Evolutionary conservation across 2,113 vertebrate genomes (phyloP).

Genomic region (Phalacrocorax carbo): DNA sequence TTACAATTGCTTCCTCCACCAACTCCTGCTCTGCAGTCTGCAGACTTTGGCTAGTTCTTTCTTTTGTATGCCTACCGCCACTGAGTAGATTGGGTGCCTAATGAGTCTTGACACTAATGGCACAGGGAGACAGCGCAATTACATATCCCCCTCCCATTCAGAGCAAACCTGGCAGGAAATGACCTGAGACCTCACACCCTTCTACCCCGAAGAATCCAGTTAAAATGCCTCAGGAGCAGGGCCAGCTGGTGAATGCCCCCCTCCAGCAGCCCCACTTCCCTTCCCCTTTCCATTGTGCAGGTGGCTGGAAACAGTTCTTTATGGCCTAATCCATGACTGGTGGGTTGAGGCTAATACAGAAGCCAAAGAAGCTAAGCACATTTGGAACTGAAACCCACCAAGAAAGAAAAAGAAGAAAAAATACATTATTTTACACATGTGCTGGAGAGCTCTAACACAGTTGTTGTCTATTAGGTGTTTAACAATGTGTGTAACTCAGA

Average conservation of each 20-base stretch:
- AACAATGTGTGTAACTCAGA: conserved; percentile 74
- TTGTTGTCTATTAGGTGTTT: conserved; percentile 74
- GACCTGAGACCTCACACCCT: conserved; percentile 74
- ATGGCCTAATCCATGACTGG: conserved; percentile 44
- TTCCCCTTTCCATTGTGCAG: conserved; percentile 69
- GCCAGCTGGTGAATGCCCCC: conserved; percentile 65
- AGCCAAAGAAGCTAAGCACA: conserved; percentile 10
- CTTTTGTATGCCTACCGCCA: conserved; percentile 72
- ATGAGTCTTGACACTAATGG: conserved; percentile 84
- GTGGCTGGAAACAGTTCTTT: conserved; percentile 69
- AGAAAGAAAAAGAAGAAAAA: neutral
- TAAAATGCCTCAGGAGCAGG: conserved; percentile 66
- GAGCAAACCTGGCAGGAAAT: conserved; percentile 74
- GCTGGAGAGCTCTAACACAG: conserved; percentile 10
- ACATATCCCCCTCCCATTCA: conserved; percentile 51
- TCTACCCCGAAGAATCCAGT: conserved; percentile 63
- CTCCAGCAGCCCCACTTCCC: neutral
- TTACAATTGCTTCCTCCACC: conserved; percentile 72
- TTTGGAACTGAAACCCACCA: conserved; percentile 23
- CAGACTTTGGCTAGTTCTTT: conserved; percentile 71
- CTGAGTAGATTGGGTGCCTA: conserved; percentile 75
- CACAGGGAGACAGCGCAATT: conserved; percentile 72
- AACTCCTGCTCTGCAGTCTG: conserved; percentile 57
- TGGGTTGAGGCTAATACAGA: conserved; percentile 31
- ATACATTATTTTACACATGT: neutral